Base-by-base conservation (phyloP, 2,888 invertebrate species). In the Macrophya annulata region DNA sequence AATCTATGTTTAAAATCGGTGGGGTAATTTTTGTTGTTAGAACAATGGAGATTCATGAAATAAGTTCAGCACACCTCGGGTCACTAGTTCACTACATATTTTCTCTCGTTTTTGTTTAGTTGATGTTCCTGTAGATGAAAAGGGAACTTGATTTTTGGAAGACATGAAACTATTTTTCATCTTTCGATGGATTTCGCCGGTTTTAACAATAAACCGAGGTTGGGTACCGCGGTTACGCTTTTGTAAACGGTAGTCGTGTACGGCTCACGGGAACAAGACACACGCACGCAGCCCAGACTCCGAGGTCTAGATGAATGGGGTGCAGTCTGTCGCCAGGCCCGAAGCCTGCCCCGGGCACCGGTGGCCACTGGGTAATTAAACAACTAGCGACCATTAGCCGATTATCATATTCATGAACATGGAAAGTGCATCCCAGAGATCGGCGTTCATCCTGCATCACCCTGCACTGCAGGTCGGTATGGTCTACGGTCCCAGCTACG, bases 391-490 rank as follows among this genome's bases (percentile, higher is more conserved):
- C 92, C 93, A 93, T 93, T 93, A 93, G 93, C 92, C 92, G 92
- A 93, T 93, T 93, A 93, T 93, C 93, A 93, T 93, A 93, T 93
- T 93, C 93, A 93, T 93, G 93, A 93, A 93, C 93, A 93, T 89
- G 92, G 92, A 92, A 93, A 92, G 92, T 92, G 93, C 93, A 93
- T 92, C 92, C 91, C 91, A 55, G 62, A 81, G 84, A 84, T 65
- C 72, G 62, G 76, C 83, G 86, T 65, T 86, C 85, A 85, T 68
- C 84, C 68, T 68, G 68, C 62, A 62, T 55, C 77, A 85, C 48
- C 65, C 40, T 31, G 82, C 37, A 72, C 55, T 55, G 37, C 77
- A 45, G 43, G 6, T 74, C 72, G 72, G 72, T 45, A 21, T 37
- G 77, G 77, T 77, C 31, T 45, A 45, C 45, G 43, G 43, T 74